Percentiles rank a stretch among this genome's conserved stretches.
These are phyloP conservation scores for Drosophila glabriapex DNA, from an alignment of 2,888 invertebrate genomes.

Conservation along the genomic window DNA sequence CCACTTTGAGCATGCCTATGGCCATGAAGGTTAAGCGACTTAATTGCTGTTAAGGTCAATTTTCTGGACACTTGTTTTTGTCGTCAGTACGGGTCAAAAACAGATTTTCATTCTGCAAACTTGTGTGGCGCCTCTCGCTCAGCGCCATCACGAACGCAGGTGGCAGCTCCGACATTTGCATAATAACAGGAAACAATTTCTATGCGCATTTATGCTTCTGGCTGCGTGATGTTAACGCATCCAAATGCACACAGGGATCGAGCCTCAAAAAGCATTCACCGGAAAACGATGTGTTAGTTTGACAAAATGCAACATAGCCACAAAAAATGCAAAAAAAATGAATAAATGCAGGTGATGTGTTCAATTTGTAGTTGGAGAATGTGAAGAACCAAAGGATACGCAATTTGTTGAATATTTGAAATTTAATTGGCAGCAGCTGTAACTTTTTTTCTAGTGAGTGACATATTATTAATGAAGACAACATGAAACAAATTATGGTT, in stretches of 20 bases:
- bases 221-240: slow-evolving; percentile 61
- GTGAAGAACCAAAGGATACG: background rate
- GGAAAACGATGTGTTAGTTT: slow-evolving; percentile 75
- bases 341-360: background rate
- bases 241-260: background rate
- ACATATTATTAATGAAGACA: background rate
- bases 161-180: slow-evolving; percentile 59
- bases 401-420: background rate
- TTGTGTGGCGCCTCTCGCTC: slow-evolving; percentile 17
- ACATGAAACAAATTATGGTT: background rate
- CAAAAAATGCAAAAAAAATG: slow-evolving; percentile 7
- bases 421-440: background rate
- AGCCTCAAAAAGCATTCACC: slow-evolving; percentile 41
- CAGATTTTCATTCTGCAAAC: slow-evolving; percentile 40
- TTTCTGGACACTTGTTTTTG: slow-evolving; percentile 21
- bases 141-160: slow-evolving; percentile 16
- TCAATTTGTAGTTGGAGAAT: background rate
- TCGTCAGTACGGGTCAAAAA: slow-evolving; percentile 36
- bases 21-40: slow-evolving; percentile 66
- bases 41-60: slow-evolving; percentile 78
- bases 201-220: slow-evolving; percentile 52
- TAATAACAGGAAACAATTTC: slow-evolving; percentile 79
- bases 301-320: slow-evolving; percentile 64
- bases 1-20: slow-evolving; percentile 13
- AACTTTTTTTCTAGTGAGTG: background rate